Evolutionary conservation across 2,888 invertebrate genomes (phyloP).

Genomic region (Xestoiulus laeticollis): DNA sequence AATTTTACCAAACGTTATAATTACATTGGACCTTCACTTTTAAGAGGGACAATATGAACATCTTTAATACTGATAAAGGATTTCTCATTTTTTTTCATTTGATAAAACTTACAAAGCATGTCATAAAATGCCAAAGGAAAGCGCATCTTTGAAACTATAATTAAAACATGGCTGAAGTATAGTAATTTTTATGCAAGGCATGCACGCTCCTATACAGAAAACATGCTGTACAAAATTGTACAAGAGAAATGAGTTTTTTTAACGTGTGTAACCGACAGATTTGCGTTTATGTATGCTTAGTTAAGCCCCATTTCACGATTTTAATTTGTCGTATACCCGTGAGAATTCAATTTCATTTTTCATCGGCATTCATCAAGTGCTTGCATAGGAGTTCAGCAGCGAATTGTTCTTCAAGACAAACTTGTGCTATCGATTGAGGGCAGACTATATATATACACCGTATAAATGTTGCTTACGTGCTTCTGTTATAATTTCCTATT

Average conservation of each 20-base stretch:
- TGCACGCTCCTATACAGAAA: neutral
- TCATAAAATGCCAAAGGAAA: neutral
- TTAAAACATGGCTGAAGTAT: neutral
- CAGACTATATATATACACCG: no score
- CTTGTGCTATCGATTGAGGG: neutral
- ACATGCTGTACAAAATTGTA: neutral
- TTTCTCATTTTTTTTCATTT: neutral
- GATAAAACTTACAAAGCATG: neutral
- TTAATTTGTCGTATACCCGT: constrained; percentile 5
- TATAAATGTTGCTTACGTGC: neutral
- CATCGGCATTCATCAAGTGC: constrained; percentile 22
- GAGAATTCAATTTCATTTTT: constrained; percentile 25
- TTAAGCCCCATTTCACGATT: constrained; percentile 28
- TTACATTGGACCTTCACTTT: no score
- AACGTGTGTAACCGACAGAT: constrained; percentile 15
- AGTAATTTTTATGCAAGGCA: neutral
- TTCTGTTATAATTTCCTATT: neutral
- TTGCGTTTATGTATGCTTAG: constrained; percentile 21
- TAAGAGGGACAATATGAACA: neutral
- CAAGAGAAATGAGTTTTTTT: neutral
- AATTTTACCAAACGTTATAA: neutral
- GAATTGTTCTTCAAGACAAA: neutral
- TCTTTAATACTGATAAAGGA: neutral
- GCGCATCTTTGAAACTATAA: neutral
- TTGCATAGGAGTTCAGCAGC: neutral